Percentiles rank a stretch among this genome's conserved stretches.
Evolutionary conservation across 2,797 vertebrate genomes (phyloP).

Genomic region (Cygnus olor): DNA sequence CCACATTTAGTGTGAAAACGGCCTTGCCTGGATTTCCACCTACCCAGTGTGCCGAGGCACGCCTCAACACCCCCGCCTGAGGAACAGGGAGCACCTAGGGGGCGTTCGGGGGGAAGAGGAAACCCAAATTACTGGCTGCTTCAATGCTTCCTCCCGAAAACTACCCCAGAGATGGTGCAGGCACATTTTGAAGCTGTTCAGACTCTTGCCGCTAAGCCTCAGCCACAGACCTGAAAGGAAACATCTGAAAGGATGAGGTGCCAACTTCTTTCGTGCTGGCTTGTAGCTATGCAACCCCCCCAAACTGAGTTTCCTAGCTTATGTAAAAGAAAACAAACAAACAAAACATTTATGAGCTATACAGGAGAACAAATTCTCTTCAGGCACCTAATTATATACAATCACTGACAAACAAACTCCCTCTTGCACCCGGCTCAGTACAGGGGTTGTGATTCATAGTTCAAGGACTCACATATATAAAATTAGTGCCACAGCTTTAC

Average conservation of each 20-base stretch:
- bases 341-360: not conserved
- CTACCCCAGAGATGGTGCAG: accelerated
- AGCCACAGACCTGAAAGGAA: not conserved
- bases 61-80: not conserved
- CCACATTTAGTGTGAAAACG: conserved; percentile 76
- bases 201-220: not conserved
- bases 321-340: not conserved
- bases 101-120: not conserved
- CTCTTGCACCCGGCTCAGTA: not conserved
- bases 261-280: not conserved
- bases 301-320: not conserved
- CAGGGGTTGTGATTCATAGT: not conserved
- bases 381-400: not conserved
- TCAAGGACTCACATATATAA: not conserved
- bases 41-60: not conserved
- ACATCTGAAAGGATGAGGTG: not conserved
- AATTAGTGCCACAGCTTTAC: not conserved
- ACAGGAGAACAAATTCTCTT: not conserved
- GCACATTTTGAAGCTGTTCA: not conserved
- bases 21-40: not conserved
- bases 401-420: not conserved
- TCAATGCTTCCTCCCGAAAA: not conserved
- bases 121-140: not conserved
- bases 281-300: not conserved
- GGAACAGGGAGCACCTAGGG: not conserved